phyloP scores from a whole-genome alignment of 2,113 vertebrate species.

The Nansenia antarctica region DNA sequence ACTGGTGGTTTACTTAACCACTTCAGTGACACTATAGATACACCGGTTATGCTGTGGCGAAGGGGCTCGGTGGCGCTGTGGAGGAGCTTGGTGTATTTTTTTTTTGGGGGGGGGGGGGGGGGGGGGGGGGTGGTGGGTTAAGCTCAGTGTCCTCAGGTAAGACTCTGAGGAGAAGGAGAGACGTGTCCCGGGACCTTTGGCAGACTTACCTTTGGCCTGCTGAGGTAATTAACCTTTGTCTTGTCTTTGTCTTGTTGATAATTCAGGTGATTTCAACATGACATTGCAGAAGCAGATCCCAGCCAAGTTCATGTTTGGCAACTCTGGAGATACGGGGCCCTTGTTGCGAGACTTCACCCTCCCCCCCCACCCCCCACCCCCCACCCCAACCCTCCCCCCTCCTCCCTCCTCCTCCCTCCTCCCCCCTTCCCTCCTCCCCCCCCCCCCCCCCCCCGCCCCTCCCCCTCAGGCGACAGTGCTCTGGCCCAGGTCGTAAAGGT shows the following conservation, averaged over 20 bases:
- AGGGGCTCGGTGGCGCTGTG: too few relatives aligned
- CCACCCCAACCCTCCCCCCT: neutral
- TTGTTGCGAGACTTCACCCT: neutral
- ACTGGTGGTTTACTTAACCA: too few relatives aligned
- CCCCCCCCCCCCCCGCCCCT: too few relatives aligned
- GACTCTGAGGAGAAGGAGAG: neutral
- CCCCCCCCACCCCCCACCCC: neutral
- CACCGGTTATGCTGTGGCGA: too few relatives aligned
- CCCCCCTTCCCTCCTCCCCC: neutral
- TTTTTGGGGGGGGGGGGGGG: too few relatives aligned
- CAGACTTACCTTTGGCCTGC: slow-evolving; percentile 46
- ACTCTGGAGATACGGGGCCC: neutral
- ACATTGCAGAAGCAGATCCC: slow-evolving; percentile 35
- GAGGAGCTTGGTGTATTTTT: neutral
- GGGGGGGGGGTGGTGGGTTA: too few relatives aligned
- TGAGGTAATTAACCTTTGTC: slow-evolving; percentile 69
- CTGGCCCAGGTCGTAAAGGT: slow-evolving; percentile 11
- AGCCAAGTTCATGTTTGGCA: slow-evolving; percentile 61
- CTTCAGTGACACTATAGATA: too few relatives aligned
- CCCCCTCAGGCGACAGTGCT: too few relatives aligned
- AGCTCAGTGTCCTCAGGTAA: neutral
- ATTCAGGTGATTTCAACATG: slow-evolving; percentile 40
- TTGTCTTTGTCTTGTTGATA: slow-evolving; percentile 67
- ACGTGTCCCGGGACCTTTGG: neutral
- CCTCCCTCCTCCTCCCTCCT: neutral